These are phyloP conservation scores for Mactromeris polynyma DNA, from an alignment of 2,888 invertebrate species.

Conservation along the genomic window DNA sequence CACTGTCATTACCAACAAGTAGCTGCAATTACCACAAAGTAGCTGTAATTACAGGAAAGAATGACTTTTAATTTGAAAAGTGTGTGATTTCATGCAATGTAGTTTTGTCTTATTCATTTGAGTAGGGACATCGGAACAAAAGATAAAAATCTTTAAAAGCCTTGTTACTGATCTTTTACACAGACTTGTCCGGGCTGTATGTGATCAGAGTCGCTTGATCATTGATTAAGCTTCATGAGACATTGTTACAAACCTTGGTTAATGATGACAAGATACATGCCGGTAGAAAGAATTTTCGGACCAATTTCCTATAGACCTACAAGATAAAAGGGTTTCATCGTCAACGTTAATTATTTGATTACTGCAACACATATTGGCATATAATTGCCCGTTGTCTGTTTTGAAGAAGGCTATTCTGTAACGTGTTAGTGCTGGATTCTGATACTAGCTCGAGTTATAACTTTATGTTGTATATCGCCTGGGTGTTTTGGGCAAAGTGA, in stretches of 20 bases:
- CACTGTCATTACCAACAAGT: not conserved
- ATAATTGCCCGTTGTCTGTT: not conserved
- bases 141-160: not conserved
- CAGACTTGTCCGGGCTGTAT: not conserved
- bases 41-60: slow-evolving; percentile 5
- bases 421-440: too few relatives aligned
- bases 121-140: not conserved
- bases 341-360: not conserved
- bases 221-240: not conserved
- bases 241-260: not conserved
- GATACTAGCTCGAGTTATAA: too few relatives aligned
- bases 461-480: too few relatives aligned
- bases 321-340: too few relatives aligned
- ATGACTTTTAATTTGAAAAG: not conserved
- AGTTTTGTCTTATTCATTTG: not conserved
- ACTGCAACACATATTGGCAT: not conserved
- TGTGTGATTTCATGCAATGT: not conserved
- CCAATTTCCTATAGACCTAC: not conserved
- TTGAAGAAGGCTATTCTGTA: too few relatives aligned
- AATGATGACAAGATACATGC: not conserved
- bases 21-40: not conserved
- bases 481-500: too few relatives aligned
- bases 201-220: too few relatives aligned
- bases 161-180: not conserved
- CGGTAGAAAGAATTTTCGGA: not conserved